phyloP scores from a whole-genome alignment of 2,797 vertebrate genomes.

The Falco naumanni region DNA sequence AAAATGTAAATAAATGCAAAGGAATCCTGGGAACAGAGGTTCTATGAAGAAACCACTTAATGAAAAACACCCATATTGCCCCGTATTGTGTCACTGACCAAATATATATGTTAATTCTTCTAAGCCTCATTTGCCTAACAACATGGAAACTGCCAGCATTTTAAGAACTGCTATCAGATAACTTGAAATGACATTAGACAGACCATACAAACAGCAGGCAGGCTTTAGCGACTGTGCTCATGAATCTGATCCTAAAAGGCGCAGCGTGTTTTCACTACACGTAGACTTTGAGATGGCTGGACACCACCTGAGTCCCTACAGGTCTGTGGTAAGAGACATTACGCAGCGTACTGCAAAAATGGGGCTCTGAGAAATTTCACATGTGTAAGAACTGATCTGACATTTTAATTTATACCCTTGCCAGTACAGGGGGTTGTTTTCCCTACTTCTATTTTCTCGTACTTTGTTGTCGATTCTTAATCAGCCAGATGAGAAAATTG shows the following conservation, averaged over 20 bases:
- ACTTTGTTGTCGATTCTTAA: background rate
- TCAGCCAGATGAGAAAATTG: background rate
- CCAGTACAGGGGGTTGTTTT: background rate
- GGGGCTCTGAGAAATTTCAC: background rate
- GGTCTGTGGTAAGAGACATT: background rate
- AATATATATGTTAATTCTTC: background rate
- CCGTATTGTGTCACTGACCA: background rate
- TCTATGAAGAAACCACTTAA: background rate
- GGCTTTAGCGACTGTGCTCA: background rate
- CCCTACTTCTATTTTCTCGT: background rate
- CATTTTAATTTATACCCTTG: background rate
- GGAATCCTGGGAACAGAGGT: background rate
- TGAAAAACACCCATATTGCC: background rate
- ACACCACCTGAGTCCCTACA: background rate
- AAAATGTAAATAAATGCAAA: slow-evolving; percentile 2
- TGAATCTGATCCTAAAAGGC: background rate
- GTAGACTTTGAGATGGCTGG: background rate
- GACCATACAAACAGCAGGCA: background rate
- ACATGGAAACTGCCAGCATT: slow-evolving; percentile 31
- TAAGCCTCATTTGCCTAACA: slow-evolving; percentile 40
- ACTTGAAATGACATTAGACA: slow-evolving; percentile 18
- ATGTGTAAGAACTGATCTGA: background rate
- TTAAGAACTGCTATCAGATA: slow-evolving; percentile 9
- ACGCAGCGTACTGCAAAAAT: background rate
- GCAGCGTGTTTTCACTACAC: accelerated